These are phyloP conservation scores for Poeciliopsis turneri DNA, from an alignment of 2,797 vertebrate species.

Conservation along the genomic window DNA sequence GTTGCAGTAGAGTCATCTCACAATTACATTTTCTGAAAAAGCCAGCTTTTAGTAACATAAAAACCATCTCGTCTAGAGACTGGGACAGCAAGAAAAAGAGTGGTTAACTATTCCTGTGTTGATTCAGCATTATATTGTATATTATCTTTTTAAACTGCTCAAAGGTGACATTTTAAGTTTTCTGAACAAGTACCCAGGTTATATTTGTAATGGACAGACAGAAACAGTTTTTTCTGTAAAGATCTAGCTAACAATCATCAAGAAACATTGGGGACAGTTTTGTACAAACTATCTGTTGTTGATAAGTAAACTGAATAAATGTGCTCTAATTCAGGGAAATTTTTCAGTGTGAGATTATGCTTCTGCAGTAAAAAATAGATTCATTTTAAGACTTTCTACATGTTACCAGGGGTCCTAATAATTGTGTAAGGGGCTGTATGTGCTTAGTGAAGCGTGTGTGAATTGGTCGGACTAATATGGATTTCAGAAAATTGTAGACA, in stretches of 20 bases:
- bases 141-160: background rate
- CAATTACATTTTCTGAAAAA: background rate
- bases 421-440: background rate
- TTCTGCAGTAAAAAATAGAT: background rate
- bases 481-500: conserved; percentile 26
- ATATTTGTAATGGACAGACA: background rate
- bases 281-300: background rate
- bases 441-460: conserved; percentile 9
- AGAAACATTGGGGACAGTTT: background rate
- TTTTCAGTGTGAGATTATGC: background rate
- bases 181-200: background rate
- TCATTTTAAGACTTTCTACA: conserved; percentile 2
- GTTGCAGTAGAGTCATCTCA: conserved; percentile 1
- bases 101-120: background rate
- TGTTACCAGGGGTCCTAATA: background rate
- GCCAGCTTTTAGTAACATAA: background rate
- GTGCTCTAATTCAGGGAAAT: background rate
- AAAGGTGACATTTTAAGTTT: background rate
- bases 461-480: conserved; percentile 36
- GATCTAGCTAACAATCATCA: background rate
- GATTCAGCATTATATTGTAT: background rate
- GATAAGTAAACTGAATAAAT: background rate
- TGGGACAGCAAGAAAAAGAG: background rate
- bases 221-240: background rate
- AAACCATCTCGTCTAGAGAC: background rate